phyloP scores from a whole-genome alignment of 2,888 invertebrate genomes.

The Ennomos quercinarius region DNA sequence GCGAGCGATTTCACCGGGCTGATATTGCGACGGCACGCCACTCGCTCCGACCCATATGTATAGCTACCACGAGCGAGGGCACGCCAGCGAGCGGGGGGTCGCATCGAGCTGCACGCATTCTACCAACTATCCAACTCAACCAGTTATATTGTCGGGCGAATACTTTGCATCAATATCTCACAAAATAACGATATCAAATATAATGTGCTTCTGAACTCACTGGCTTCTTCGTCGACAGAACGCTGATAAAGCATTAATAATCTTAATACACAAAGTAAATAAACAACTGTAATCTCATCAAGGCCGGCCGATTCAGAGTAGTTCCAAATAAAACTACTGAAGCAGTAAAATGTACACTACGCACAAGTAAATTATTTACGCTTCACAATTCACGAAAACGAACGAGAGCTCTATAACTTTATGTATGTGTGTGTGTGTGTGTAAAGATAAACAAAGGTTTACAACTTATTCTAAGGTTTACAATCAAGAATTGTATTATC shows the following conservation, averaged over 20 bases:
- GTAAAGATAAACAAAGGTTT: neutral
- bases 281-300: conserved; percentile 22
- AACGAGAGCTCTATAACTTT: conserved; percentile 1
- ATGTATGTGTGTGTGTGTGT: conserved; percentile 3
- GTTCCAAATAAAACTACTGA: conserved; percentile 2
- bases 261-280: conserved; percentile 20
- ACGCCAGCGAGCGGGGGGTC: conserved; percentile 77
- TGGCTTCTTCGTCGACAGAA: conserved; percentile 8
- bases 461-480: neutral
- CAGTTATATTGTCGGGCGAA: conserved; percentile 64
- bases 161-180: conserved; percentile 39
- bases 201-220: conserved; percentile 12
- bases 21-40: conserved; percentile 83
- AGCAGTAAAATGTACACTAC: conserved; percentile 1
- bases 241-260: conserved; percentile 11
- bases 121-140: conserved; percentile 67
- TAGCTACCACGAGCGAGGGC: conserved; percentile 76
- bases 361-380: conserved; percentile 5
- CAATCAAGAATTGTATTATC: neutral
- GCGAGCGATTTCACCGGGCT: conserved; percentile 85
- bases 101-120: conserved; percentile 75
- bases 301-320: conserved; percentile 13
- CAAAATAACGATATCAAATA: conserved; percentile 12
- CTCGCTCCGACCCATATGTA: conserved; percentile 79
- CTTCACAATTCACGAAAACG: conserved; percentile 1